phyloP scores from a whole-genome alignment of 2,797 vertebrate species.

The Harpagifer antarcticus region DNA sequence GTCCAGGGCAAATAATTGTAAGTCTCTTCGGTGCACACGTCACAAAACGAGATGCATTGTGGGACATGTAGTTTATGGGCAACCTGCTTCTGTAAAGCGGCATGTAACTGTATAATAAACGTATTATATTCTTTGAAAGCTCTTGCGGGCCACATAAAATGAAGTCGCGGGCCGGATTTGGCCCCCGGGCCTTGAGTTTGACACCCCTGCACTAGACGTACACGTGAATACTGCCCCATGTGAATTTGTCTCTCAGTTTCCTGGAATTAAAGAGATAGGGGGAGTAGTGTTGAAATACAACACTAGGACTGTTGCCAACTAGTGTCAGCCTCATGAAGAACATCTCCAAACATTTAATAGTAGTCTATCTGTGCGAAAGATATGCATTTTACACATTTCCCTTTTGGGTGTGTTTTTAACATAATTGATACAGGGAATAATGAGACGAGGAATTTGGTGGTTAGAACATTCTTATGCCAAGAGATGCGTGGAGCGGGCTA shows the following conservation, averaged over 20 bases:
- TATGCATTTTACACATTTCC: constrained; percentile 3
- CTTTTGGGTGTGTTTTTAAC: constrained; percentile 26
- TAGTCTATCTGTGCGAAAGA: constrained; percentile 22
- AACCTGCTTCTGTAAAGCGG: too few relatives aligned
- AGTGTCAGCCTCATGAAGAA: constrained; percentile 29
- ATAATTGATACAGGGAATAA: constrained; percentile 44
- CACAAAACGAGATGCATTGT: too few relatives aligned
- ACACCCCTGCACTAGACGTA: background rate
- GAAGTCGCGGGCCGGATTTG: too few relatives aligned
- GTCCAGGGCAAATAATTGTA: too few relatives aligned
- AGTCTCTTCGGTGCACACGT: too few relatives aligned
- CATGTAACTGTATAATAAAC: too few relatives aligned
- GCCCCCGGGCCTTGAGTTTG: too few relatives aligned
- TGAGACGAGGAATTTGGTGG: constrained; percentile 46
- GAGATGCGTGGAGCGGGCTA: constrained; percentile 10
- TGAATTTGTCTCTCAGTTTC: constrained; percentile 35
- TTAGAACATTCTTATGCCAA: constrained; percentile 42
- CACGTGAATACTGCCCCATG: constrained; percentile 32
- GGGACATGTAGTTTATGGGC: too few relatives aligned
- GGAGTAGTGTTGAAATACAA: constrained; percentile 41
- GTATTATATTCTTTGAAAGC: too few relatives aligned
- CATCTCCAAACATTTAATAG: constrained; percentile 32
- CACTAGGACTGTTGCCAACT: constrained; percentile 37
- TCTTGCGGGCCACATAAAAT: too few relatives aligned
- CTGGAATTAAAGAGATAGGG: constrained; percentile 40